Base-by-base conservation (phyloP, 1,140 invertebrate genomes). In the Philopotamus ludificatus region DNA sequence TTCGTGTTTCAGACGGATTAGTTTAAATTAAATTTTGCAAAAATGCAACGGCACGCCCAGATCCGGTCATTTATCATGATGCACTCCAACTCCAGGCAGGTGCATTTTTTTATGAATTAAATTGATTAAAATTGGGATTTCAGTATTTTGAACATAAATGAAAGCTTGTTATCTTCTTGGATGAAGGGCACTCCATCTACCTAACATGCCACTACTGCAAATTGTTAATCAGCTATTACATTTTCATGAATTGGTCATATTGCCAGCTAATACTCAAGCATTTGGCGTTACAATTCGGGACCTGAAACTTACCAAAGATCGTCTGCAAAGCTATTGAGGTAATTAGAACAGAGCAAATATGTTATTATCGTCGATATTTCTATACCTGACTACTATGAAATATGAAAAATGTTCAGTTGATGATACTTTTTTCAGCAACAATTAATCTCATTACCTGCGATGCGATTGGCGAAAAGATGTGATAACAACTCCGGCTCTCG, bases 381-480 rank as follows among this genome's bases (percentile, higher is more conserved):
- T n/a, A 45, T 45, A 45, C 7, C 8, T 45, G 44, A n/a, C 16
- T 45, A n/a, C 9, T 45, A 45, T 8, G 12, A 4, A 12, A 34
- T 34, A 12, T 34, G 28, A 34, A 12, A 34, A 34, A 34, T 12
- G 28, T 34, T 7, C 28, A 34, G 28, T 62, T 51, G 23, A 26
- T 34, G 23, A 15, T 47, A 47, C 12, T 23, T 12, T 23, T 53
- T 23, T 22, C 23, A 20, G 73, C 7, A 25, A 7, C 9, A 22
- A 25, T 22, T 15, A 12, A 53, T 53, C 15, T 25, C 1, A 25
- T 76, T 81, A 94, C 91, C 93, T 90, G 78, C 94, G 77, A 72
- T 94, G 91, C 1, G 93, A 94, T 73, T 93, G 89, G 44, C 94
- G 79, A 71, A 91, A 94, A 22, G 92, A 95, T 0, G 93, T 96